A percentile compares a stretch with the other conserved stretches of the same genome.
These are phyloP conservation scores for Vultur gryphus DNA, from an alignment of 2,797 vertebrate genomes.

Conservation along the genomic window DNA sequence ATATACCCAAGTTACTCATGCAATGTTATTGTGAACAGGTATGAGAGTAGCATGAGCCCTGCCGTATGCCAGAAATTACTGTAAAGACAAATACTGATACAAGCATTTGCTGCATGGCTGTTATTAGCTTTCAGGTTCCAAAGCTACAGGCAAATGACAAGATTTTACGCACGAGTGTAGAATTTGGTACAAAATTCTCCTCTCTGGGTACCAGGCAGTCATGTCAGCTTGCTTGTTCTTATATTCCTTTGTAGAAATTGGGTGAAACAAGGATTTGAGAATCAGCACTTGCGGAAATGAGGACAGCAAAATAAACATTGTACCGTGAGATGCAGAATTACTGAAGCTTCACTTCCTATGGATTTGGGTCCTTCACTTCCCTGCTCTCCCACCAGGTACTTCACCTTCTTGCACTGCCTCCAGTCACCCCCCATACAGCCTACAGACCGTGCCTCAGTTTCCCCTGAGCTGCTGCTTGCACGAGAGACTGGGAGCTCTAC, in stretches of 20 bases:
- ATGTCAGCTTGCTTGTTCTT: not conserved
- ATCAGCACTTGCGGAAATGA: not conserved
- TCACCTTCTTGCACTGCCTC: not conserved
- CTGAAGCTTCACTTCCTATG: not conserved
- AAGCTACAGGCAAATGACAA: not conserved
- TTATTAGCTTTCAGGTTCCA: not conserved
- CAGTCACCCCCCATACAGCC: not conserved
- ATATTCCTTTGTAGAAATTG: not conserved
- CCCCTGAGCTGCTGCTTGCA: not conserved
- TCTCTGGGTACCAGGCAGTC: not conserved
- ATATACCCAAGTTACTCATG: not conserved
- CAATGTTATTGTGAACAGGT: not conserved
- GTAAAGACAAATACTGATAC: fast-evolving
- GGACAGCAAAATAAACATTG: not conserved
- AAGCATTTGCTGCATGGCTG: not conserved
- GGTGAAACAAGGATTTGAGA: not conserved
- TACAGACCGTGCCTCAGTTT: not conserved
- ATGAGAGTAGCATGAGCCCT: not conserved
- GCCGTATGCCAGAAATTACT: fast-evolving
- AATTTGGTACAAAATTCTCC: not conserved
- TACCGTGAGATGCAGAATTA: not conserved
- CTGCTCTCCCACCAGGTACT: not conserved
- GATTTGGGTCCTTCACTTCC: not conserved
- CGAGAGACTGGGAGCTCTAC: not conserved
- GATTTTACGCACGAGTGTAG: fast-evolving